Evolutionary conservation across 35 echinoderm and acorn worm species (phyloP).

Genomic region (Heliocidaris tuberculata): DNA sequence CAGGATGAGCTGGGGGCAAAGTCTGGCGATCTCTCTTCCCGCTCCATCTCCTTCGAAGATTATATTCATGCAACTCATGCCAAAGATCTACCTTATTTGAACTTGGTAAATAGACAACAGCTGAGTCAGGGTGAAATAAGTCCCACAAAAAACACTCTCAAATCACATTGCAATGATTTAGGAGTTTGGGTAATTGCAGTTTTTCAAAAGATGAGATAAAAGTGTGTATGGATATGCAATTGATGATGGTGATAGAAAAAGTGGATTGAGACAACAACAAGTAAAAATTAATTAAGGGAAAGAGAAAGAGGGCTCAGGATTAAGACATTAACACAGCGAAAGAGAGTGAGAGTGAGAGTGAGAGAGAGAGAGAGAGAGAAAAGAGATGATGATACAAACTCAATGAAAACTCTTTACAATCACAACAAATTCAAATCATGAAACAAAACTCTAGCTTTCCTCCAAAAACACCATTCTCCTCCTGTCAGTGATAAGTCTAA

Average conservation of each 20-base stretch:
- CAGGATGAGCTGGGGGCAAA: slow-evolving; percentile 11
- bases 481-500: too few species aligned
- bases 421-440: not conserved
- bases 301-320: not conserved
- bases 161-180: not conserved
- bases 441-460: not conserved
- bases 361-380: too few species aligned
- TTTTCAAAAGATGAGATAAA: not conserved
- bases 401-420: not conserved
- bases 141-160: not conserved
- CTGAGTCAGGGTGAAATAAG: not conserved
- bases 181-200: not conserved
- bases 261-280: not conserved
- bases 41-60: not conserved
- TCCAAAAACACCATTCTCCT: not conserved
- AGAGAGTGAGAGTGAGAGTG: not conserved
- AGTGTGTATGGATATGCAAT: not conserved
- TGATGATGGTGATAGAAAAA: not conserved
- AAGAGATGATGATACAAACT: too few species aligned
- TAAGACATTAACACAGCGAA: not conserved
- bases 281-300: not conserved
- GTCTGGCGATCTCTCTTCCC: slow-evolving; percentile 27
- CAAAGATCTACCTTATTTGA: slow-evolving; percentile 22
- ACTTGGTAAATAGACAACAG: slow-evolving; percentile 21
- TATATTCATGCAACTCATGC: slow-evolving; percentile 29